Percentiles rank a stretch among this genome's conserved stretches.
These are phyloP conservation scores for Rutilus rutilus DNA, from an alignment of 2,113 vertebrate species.

Conservation along the genomic window DNA sequence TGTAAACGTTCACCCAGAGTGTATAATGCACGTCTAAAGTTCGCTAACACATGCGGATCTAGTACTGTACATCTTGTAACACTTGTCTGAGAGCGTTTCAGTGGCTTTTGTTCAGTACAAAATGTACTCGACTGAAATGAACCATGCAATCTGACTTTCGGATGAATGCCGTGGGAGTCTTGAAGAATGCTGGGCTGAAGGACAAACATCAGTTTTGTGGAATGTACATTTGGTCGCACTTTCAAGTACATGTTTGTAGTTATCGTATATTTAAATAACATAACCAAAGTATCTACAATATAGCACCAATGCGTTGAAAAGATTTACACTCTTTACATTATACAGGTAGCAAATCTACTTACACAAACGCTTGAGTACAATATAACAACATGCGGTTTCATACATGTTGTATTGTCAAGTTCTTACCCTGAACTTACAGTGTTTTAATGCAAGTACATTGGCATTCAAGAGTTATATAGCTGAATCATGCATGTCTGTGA, in stretches of 20 bases:
- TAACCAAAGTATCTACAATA: neutral
- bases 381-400: neutral
- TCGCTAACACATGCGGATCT: neutral
- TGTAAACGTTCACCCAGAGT: neutral
- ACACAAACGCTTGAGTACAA: neutral
- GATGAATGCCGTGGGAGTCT: neutral
- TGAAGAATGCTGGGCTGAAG: neutral
- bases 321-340: neutral
- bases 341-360: neutral
- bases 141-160: neutral
- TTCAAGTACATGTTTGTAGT: slow-evolving; percentile 18
- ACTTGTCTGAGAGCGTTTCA: neutral
- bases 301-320: slow-evolving; percentile 18
- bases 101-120: neutral
- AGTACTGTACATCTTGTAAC: neutral
- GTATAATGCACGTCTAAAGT: neutral
- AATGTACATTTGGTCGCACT: slow-evolving; percentile 14
- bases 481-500: neutral
- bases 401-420: neutral
- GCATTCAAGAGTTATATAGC: slow-evolving; percentile 14
- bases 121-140: neutral
- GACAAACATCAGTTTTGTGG: neutral
- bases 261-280: slow-evolving; percentile 13
- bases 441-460: slow-evolving; percentile 1
- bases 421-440: slow-evolving; percentile 1